A percentile compares a stretch with the other conserved stretches of the same genome.
Conservation (phyloP, 2,113 vertebrate species). For the Odocoileus hemionus region DNA sequence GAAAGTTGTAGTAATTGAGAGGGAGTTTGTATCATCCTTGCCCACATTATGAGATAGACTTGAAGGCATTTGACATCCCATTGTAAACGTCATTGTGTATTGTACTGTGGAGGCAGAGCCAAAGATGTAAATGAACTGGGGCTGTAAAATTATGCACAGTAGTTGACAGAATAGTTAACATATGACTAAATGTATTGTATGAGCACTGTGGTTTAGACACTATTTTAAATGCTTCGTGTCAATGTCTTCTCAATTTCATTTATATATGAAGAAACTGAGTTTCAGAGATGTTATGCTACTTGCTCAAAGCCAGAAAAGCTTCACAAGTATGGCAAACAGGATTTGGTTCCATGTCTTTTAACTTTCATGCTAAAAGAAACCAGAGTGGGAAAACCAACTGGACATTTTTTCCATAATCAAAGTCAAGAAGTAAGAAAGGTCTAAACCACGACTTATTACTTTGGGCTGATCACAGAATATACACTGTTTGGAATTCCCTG, state of each 20-base stretch:
- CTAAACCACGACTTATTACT: not conserved
- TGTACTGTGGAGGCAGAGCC: not conserved
- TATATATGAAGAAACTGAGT: not conserved
- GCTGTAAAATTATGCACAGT: not conserved
- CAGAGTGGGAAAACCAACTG: not conserved
- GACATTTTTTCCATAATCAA: not conserved
- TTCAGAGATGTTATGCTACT: not conserved
- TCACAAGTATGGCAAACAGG: not conserved
- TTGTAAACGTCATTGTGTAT: not conserved
- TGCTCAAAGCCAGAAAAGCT: not conserved
- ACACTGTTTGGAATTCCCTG: not conserved
- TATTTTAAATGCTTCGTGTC: not conserved
- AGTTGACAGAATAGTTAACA: not conserved
- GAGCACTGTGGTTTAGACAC: not conserved
- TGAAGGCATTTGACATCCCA: not conserved
- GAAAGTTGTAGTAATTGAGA: not conserved
- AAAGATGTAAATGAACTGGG: not conserved
- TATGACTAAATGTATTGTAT: not conserved
- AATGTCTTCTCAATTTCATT: not conserved
- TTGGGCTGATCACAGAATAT: not conserved
- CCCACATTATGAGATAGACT: not conserved
- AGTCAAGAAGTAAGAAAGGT: not conserved
- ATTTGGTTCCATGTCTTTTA: not conserved
- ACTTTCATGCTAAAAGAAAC: not conserved
- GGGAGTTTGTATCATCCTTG: not conserved